Conservation (phyloP, 92 coral and sea anemone species). For the Hydrozoanthus gracilis region DNA sequence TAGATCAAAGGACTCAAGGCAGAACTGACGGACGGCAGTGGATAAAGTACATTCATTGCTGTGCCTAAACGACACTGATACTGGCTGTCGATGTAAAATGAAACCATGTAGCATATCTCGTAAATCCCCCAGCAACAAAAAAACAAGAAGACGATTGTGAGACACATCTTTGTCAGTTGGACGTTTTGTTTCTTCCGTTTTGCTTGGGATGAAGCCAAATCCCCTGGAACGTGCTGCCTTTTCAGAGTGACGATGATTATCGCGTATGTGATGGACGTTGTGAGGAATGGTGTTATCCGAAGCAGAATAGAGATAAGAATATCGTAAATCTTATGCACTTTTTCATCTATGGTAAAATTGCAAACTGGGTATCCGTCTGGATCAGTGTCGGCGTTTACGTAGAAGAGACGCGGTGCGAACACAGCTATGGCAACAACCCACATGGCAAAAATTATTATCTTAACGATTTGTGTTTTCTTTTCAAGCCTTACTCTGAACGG, state of each 20-base stretch:
- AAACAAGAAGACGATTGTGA: slow-evolving; percentile 7
- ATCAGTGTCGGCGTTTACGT: slow-evolving; percentile 16
- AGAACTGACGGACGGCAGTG: slow-evolving; percentile 22
- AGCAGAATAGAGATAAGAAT: slow-evolving; percentile 18
- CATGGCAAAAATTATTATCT: not conserved
- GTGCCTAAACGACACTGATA: not conserved
- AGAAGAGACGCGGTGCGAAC: slow-evolving; percentile 23
- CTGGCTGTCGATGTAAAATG: not conserved
- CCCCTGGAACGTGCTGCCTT: slow-evolving; percentile 13
- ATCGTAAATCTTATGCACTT: not conserved
- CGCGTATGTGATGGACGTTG: slow-evolving; percentile 3
- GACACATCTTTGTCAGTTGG: slow-evolving; percentile 38
- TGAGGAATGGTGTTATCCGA: slow-evolving; percentile 10
- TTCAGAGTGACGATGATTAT: slow-evolving; percentile 14
- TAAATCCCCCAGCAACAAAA: slow-evolving; percentile 40
- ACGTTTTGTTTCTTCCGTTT: slow-evolving; percentile 19
- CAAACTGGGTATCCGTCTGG: slow-evolving; percentile 25
- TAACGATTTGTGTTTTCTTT: not conserved
- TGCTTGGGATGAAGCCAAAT: not conserved
- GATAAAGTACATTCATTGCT: slow-evolving; percentile 3
- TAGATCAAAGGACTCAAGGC: slow-evolving; percentile 28
- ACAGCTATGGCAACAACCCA: slow-evolving; percentile 23
- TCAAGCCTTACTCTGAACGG: slow-evolving; percentile 12
- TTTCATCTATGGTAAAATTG: slow-evolving; percentile 1
- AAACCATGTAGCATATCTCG: not conserved